Percentiles rank a stretch among this genome's conserved stretches.
phyloP scores from a whole-genome alignment of 2,888 invertebrate species.

The Agrilus mali region DNA sequence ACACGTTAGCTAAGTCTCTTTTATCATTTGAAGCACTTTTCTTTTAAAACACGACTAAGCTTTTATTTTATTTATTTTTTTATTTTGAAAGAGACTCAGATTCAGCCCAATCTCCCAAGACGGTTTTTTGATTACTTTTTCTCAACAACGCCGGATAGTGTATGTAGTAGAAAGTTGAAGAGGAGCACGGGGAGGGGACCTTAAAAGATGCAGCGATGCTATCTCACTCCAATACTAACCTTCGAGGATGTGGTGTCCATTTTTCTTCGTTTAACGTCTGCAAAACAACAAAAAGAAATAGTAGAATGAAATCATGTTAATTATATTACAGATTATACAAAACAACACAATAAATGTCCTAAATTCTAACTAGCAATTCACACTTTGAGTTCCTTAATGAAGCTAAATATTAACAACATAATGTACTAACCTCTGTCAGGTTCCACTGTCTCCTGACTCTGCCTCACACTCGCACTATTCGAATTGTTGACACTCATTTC shows the following conservation, averaged over 20 bases:
- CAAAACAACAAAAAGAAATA: conserved; percentile 17
- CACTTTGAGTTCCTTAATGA: no score
- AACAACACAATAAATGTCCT: no score
- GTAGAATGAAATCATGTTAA: no score
- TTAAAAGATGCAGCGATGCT: conserved; percentile 35
- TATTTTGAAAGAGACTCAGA: neutral
- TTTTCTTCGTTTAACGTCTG: conserved; percentile 77
- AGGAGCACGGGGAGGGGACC: conserved; percentile 24
- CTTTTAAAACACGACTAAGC: no score
- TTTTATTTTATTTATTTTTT: no score
- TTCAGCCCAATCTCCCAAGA: conserved; percentile 48
- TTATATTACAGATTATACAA: no score
- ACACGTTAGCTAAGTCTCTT: no score
- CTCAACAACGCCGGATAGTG: no score
- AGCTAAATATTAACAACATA: no score
- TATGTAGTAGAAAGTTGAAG: conserved; percentile 24
- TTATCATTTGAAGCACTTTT: no score
- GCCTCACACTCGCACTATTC: conserved; percentile 35
- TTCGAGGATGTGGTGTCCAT: conserved; percentile 66
- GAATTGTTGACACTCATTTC: conserved; percentile 44
- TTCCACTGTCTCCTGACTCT: conserved; percentile 43
- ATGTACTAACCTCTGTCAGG: conserved; percentile 44
- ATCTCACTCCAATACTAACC: conserved; percentile 63
- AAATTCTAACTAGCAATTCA: no score
- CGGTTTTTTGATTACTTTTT: conserved; percentile 24